phyloP scores from a whole-genome alignment of 2,797 vertebrate genomes.

The Xiphophorus birchmanni region DNA sequence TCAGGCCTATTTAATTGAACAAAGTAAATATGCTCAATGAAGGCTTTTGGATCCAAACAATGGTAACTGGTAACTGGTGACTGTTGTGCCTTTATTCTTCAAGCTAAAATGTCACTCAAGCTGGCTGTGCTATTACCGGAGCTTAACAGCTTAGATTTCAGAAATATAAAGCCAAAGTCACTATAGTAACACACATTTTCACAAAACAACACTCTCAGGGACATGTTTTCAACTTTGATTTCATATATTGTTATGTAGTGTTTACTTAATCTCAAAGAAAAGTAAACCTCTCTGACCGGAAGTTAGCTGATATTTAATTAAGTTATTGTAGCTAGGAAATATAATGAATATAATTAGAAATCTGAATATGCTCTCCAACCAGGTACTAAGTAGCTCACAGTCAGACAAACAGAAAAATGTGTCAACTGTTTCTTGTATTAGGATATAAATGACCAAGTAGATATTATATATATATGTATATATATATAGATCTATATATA shows the following conservation, averaged over 20 bases:
- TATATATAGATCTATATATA: too few species aligned
- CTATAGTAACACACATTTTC: neutral
- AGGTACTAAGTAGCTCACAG: neutral
- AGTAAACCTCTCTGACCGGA: neutral
- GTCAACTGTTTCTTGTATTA: neutral
- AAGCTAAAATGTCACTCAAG: conserved; percentile 4
- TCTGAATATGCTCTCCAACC: neutral
- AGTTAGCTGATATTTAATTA: neutral
- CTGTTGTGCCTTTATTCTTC: conserved; percentile 10
- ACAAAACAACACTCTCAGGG: neutral
- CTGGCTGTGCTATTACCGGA: neutral
- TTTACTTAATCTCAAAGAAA: neutral
- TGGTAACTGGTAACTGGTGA: conserved; percentile 13
- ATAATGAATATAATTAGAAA: neutral
- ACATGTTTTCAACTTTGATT: neutral
- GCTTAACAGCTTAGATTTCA: neutral
- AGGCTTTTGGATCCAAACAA: conserved; percentile 26
- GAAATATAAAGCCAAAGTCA: neutral
- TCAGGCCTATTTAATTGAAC: conserved; percentile 23
- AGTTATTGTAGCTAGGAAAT: neutral
- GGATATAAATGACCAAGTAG: neutral
- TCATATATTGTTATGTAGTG: neutral
- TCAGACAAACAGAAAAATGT: neutral
- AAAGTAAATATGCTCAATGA: conserved; percentile 20
- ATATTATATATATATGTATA: neutral